Evolutionary conservation across 2,797 vertebrate species (phyloP).

Genomic region (Microchirus variegatus): DNA sequence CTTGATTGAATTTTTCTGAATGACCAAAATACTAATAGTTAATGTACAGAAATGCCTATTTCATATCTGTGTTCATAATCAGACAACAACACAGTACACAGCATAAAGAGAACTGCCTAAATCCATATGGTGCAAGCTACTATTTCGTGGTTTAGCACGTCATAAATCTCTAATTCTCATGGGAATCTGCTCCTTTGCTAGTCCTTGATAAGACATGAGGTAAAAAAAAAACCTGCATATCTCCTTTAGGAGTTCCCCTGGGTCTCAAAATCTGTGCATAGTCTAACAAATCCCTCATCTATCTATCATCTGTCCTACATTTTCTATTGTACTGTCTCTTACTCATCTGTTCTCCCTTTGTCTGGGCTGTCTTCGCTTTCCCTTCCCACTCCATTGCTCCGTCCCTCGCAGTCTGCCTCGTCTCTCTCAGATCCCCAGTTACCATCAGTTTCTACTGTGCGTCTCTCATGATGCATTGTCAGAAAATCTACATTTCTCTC

Average conservation of each 20-base stretch:
- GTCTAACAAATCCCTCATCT: slow-evolving; percentile 51
- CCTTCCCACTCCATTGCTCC: slow-evolving; percentile 21
- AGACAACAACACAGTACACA: slow-evolving; percentile 16
- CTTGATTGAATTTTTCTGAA: neutral
- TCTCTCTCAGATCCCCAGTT: slow-evolving; percentile 9
- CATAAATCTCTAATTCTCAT: slow-evolving; percentile 67
- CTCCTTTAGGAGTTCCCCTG: slow-evolving; percentile 39
- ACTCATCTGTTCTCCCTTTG: slow-evolving; percentile 38
- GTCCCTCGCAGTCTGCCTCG: slow-evolving; percentile 23
- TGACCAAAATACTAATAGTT: neutral
- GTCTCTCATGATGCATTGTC: slow-evolving; percentile 14
- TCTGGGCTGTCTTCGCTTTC: slow-evolving; percentile 9
- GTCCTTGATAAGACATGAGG: slow-evolving; percentile 20
- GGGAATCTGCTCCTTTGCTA: slow-evolving; percentile 40
- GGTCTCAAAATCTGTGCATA: slow-evolving; percentile 52
- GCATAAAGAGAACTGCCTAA: slow-evolving; percentile 21
- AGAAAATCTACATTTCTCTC: slow-evolving; percentile 6
- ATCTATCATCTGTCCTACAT: slow-evolving; percentile 47
- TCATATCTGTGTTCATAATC: slow-evolving; percentile 6
- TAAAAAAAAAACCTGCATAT: slow-evolving; percentile 32
- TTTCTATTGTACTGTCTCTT: slow-evolving; percentile 29
- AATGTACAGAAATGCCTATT: neutral
- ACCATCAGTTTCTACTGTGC: slow-evolving; percentile 12
- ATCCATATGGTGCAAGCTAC: slow-evolving; percentile 29
- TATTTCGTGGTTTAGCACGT: slow-evolving; percentile 50